Evolutionary conservation across 2,888 invertebrate genomes (phyloP), one percentile per base, ranked within the genome.

Genomic region (Chydorus sphaericus): DNA sequence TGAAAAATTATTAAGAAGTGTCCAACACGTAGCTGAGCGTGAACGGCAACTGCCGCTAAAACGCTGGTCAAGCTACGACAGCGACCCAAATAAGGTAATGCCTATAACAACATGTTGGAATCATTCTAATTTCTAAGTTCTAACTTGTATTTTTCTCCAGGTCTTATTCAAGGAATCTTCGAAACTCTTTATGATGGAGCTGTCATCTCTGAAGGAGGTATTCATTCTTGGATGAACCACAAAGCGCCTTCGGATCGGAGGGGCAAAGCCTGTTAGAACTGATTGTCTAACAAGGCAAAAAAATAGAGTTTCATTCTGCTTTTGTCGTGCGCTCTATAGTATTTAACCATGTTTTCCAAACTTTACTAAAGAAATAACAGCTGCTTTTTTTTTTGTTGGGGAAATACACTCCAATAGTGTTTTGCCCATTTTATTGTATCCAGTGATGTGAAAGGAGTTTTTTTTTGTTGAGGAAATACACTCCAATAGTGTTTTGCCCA

Each of bases 21-120:
- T 88, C 29, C 84, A 83, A 65, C 76, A 79, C 58, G 76, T 79
- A 62, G 76, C 79, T 58, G 72, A 77, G 38, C 76, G 80, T 55
- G 88, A 91, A 71, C 73, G 88, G 57, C 84, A 88, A 69, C 88
- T 69, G 88, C 88, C 54, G 77, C 91, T 64, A 90, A 92, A 69
- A 77, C 83, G 59, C 75, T 89, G 59, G 79, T 87, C 63, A 76
- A 81, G 66, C 77, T 79, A 67, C 73, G 88, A 66, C 83, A 88
- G 68, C 85, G 89, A 73, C 92, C 92, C 30, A 74, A n/a, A n/a
- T n/a, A 73, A 65, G 76, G 78, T 76, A 67, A 67, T 60, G 61
- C 59, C 61, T 56, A 16, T 23, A 10, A 3, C 16, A 14, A 11
- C 10, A 8, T 16, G 18, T 4, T 20, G 14, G 16, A 52, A 3